phyloP scores from a whole-genome alignment of 2,888 invertebrate genomes.

The Mythimna impura region DNA sequence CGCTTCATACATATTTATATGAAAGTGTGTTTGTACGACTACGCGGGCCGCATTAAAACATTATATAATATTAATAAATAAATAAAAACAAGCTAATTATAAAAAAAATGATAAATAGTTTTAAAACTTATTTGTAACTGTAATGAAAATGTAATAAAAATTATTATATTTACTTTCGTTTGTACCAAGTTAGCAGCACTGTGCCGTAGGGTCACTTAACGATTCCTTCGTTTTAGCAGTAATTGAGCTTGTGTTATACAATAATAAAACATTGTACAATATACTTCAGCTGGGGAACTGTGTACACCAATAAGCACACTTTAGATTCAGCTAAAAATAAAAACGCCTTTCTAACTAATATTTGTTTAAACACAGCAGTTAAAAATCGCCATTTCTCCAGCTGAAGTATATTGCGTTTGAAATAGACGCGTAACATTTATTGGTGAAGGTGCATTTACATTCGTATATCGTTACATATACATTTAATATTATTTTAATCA shows the following conservation, averaged over 20 bases:
- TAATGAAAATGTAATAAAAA: slow-evolving; percentile 81
- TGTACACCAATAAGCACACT: neutral
- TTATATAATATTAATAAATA: slow-evolving; percentile 71
- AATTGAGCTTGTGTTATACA: slow-evolving; percentile 62
- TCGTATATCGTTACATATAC: slow-evolving; percentile 63
- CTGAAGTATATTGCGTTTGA: slow-evolving; percentile 59
- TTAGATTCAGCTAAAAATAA: neutral
- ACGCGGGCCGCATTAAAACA: slow-evolving; percentile 67
- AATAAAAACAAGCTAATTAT: slow-evolving; percentile 75
- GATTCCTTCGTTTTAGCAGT: slow-evolving; percentile 69
- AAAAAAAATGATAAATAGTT: slow-evolving; percentile 80
- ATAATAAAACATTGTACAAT: slow-evolving; percentile 42
- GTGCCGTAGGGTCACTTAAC: slow-evolving; percentile 70
- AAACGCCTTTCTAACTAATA: neutral
- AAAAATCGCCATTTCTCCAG: slow-evolving; percentile 44
- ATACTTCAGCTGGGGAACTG: slow-evolving; percentile 50
- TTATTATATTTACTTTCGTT: slow-evolving; percentile 64
- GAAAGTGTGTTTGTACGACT: slow-evolving; percentile 67
- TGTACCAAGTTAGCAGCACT: slow-evolving; percentile 65
- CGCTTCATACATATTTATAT: slow-evolving; percentile 36
- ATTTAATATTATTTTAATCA: slow-evolving; percentile 55
- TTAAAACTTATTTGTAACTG: slow-evolving; percentile 82
- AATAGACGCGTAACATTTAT: slow-evolving; percentile 67
- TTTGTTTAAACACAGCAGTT: neutral
- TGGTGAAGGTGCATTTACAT: slow-evolving; percentile 88